Conservation (phyloP, 1,140 invertebrate genomes). For the Galleria mellonella region DNA sequence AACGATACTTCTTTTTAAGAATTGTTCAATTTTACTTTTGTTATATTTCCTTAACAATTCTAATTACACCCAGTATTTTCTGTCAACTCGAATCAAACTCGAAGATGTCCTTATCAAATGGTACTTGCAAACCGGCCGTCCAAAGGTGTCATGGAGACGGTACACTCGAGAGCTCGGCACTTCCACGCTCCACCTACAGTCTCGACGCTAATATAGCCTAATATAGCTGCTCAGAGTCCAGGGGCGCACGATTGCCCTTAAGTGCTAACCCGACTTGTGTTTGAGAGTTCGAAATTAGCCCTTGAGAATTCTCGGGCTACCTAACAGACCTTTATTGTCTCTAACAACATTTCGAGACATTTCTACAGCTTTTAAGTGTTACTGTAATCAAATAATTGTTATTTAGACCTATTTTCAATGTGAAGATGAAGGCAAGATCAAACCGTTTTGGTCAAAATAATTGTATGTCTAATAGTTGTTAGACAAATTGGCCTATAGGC, state of each 20-base stretch:
- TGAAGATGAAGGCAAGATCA: no score
- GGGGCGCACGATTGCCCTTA: constrained; percentile 32
- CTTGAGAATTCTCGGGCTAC: constrained; percentile 12
- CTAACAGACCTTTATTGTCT: no score
- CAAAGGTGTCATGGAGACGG: constrained; percentile 51
- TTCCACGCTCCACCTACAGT: constrained; percentile 24
- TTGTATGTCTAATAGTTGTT: no score
- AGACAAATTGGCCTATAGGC: no score
- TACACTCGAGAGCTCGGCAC: constrained; percentile 19
- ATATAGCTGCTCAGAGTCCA: constrained; percentile 19
- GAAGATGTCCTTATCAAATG: neutral
- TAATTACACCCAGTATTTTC: no score
- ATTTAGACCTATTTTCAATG: no score
- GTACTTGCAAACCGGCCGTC: constrained; percentile 22
- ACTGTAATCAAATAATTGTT: constrained; percentile 3
- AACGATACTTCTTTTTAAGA: no score
- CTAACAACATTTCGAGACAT: no score
- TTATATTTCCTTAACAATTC: no score
- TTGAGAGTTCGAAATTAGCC: constrained; percentile 34
- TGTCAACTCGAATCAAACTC: no score
- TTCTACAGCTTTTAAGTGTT: neutral
- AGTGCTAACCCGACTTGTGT: constrained; percentile 29
- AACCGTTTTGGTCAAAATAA: no score
- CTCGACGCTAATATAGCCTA: constrained; percentile 22
- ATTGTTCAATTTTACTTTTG: no score